phyloP scores from a whole-genome alignment of 2,113 vertebrate species.

The Chloropsis cyanopogon region DNA sequence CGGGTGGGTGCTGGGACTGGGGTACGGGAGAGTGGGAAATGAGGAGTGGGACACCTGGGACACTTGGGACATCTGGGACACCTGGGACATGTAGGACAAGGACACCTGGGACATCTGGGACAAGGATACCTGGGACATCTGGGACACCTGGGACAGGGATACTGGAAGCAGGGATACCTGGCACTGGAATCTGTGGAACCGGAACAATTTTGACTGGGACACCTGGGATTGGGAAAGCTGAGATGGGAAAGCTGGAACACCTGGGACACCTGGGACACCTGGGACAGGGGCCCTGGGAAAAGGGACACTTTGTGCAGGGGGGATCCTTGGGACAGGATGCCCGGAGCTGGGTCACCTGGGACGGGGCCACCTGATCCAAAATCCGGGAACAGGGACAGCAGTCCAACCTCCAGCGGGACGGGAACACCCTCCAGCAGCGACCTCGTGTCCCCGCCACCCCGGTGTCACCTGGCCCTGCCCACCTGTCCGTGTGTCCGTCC shows the following conservation, averaged over 20 bases:
- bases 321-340: too few species aligned
- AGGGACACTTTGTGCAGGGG: too few species aligned
- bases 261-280: neutral
- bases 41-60: neutral
- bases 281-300: neutral
- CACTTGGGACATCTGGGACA: neutral
- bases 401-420: neutral
- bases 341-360: neutral
- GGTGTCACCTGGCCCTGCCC: neutral
- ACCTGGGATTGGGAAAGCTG: too few species aligned
- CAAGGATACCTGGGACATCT: too few species aligned
- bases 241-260: too few species aligned
- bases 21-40: neutral
- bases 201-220: too few species aligned
- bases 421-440: accelerated
- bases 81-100: neutral
- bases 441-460: neutral
- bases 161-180: neutral
- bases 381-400: neutral
- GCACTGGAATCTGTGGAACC: neutral
- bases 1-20: neutral
- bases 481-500: neutral
- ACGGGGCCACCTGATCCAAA: neutral
- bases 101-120: neutral
- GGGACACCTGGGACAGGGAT: neutral